A percentile compares a stretch with the other conserved stretches of the same genome.
phyloP scores from a whole-genome alignment of 2,113 vertebrate genomes.

The Vicugna pacos region DNA sequence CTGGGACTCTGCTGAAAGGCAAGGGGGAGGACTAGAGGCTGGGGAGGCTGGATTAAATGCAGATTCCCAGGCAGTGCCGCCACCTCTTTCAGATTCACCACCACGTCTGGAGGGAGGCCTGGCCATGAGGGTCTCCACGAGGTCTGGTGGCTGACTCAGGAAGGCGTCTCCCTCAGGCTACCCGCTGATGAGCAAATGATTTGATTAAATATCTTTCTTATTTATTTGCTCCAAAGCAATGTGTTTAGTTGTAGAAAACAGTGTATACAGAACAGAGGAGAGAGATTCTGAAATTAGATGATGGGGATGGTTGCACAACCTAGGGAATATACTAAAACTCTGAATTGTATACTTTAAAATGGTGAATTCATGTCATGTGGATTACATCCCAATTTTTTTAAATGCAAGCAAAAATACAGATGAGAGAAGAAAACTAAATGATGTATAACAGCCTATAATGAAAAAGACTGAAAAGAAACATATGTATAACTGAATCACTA shows the following conservation, averaged over 20 bases:
- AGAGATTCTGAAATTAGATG: neutral
- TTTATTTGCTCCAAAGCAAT: neutral
- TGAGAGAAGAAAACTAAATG: neutral
- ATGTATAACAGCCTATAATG: no score
- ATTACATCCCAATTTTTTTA: neutral
- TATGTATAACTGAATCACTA: no score
- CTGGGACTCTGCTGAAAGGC: neutral
- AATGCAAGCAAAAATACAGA: neutral
- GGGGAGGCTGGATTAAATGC: neutral
- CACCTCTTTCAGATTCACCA: neutral
- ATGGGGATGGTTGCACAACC: neutral
- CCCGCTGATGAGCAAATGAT: neutral
- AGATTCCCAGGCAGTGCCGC: neutral
- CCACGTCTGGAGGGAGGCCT: neutral
- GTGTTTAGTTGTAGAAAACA: neutral
- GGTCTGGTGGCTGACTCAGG: neutral
- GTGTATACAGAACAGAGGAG: no score
- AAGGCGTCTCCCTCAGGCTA: neutral
- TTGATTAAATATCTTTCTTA: no score
- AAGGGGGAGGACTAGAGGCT: neutral
- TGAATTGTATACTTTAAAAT: no score
- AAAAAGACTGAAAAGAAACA: no score
- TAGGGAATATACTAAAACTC: neutral
- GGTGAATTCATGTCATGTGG: neutral
- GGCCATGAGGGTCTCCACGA: neutral